Evolutionary conservation across 2,888 invertebrate genomes (phyloP).

Genomic region (Lasioglossum oenotherae): DNA sequence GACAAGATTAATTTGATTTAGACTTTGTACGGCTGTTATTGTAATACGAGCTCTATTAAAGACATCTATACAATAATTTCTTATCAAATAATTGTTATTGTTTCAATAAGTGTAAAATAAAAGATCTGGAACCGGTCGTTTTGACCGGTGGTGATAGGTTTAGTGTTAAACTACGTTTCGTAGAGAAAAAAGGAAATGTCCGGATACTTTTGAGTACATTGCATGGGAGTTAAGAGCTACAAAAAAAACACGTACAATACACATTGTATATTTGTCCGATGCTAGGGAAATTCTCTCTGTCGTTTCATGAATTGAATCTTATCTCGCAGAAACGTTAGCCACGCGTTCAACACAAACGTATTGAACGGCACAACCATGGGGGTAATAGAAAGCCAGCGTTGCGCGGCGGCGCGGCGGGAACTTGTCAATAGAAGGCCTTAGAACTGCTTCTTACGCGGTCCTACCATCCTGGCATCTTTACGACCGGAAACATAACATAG

Average conservation of each 20-base stretch:
- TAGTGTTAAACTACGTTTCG: too few relatives aligned
- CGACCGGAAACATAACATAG: slow-evolving; percentile 48
- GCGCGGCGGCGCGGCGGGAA: background rate
- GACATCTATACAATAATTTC: too few relatives aligned
- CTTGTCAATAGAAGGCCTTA: slow-evolving; percentile 41
- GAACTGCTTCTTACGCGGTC: slow-evolving; percentile 34
- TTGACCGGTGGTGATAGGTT: too few relatives aligned
- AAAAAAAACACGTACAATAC: background rate
- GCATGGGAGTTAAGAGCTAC: too few relatives aligned
- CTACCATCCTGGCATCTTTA: slow-evolving; percentile 52
- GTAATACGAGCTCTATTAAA: too few relatives aligned
- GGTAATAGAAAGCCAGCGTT: background rate
- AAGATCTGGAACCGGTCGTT: too few relatives aligned
- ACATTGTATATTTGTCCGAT: background rate
- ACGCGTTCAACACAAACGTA: background rate
- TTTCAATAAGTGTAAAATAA: too few relatives aligned
- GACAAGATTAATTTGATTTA: too few relatives aligned
- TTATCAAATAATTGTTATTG: too few relatives aligned
- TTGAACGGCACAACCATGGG: background rate
- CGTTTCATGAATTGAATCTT: background rate
- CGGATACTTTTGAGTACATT: too few relatives aligned
- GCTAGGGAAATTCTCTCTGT: background rate
- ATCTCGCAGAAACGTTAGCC: background rate
- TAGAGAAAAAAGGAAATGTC: too few relatives aligned
- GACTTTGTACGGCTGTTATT: too few relatives aligned